phyloP scores from a whole-genome alignment of 92 coral and sea anemone species.

The Phymanthus crucifer region DNA sequence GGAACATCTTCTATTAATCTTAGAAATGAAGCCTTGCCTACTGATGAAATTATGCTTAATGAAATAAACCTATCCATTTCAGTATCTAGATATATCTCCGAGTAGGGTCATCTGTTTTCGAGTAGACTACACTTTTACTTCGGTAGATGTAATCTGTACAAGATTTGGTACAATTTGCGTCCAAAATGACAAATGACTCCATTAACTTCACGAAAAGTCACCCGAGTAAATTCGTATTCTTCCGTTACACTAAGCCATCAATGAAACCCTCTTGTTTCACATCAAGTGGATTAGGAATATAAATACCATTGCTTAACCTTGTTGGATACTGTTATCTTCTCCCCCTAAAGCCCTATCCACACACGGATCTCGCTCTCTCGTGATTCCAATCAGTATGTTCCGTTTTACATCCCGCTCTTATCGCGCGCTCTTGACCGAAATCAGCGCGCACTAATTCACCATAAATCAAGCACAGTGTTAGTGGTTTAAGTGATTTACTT shows the following conservation, averaged over 20 bases:
- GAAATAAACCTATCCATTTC: conserved; percentile 1
- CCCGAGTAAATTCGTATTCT: conserved; percentile 20
- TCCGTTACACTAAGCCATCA: conserved; percentile 33
- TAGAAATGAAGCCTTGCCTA: neutral
- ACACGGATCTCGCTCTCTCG: conserved; percentile 15
- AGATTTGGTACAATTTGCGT: conserved; percentile 15
- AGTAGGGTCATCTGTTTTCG: conserved; percentile 13
- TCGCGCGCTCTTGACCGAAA: conserved; percentile 24
- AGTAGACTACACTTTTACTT: conserved; percentile 4
- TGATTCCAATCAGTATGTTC: conserved; percentile 3
- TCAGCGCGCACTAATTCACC: conserved; percentile 32
- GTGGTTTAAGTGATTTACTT: conserved; percentile 27
- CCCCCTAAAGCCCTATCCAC: conserved; percentile 6
- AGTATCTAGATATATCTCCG: neutral
- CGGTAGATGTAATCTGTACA: conserved; percentile 33
- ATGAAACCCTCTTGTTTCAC: neutral
- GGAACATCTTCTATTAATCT: neutral
- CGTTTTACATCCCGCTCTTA: conserved; percentile 20
- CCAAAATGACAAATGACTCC: conserved; percentile 38
- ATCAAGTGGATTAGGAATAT: conserved; percentile 19
- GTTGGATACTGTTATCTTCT: conserved; percentile 19
- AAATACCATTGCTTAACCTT: conserved; percentile 15
- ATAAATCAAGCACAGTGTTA: conserved; percentile 26
- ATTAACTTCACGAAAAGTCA: conserved; percentile 16
- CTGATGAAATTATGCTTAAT: conserved; percentile 4